phyloP scores from a whole-genome alignment of 2,113 vertebrate species.

The Oreochromis niloticus region DNA sequence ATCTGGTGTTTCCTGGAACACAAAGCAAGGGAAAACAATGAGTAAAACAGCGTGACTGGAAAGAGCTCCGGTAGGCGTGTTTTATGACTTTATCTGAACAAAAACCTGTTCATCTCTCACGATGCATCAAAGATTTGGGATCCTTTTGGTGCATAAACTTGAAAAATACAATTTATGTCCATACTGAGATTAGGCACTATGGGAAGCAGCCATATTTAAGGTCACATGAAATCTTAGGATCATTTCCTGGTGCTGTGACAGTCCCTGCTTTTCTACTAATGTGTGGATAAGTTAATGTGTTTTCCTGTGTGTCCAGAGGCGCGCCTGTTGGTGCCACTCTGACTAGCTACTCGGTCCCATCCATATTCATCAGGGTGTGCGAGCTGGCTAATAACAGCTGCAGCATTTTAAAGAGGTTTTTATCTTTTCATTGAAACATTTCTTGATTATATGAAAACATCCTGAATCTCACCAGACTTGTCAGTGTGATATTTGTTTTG shows the following conservation, averaged over 20 bases:
- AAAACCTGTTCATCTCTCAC: neutral
- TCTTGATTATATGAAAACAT: neutral
- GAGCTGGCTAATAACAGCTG: neutral
- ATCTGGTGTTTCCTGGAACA: slow-evolving; percentile 65
- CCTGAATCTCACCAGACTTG: neutral
- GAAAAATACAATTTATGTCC: neutral
- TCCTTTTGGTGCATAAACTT: neutral
- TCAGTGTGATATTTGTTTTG: neutral
- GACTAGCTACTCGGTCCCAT: neutral
- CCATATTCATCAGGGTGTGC: neutral
- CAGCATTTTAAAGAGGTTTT: neutral
- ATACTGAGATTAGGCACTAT: neutral
- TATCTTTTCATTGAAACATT: neutral
- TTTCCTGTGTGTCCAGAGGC: neutral
- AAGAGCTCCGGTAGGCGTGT: neutral
- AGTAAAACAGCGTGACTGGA: neutral
- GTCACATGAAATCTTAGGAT: neutral
- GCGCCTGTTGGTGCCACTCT: neutral
- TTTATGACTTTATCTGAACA: neutral
- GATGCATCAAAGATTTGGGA: neutral
- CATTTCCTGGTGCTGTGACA: neutral
- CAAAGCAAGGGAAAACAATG: slow-evolving; percentile 27
- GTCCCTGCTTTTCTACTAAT: neutral
- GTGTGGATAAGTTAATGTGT: neutral
- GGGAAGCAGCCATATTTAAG: neutral